Base-by-base conservation (phyloP, 2,113 vertebrate species). In the Corythaeola cristata region DNA sequence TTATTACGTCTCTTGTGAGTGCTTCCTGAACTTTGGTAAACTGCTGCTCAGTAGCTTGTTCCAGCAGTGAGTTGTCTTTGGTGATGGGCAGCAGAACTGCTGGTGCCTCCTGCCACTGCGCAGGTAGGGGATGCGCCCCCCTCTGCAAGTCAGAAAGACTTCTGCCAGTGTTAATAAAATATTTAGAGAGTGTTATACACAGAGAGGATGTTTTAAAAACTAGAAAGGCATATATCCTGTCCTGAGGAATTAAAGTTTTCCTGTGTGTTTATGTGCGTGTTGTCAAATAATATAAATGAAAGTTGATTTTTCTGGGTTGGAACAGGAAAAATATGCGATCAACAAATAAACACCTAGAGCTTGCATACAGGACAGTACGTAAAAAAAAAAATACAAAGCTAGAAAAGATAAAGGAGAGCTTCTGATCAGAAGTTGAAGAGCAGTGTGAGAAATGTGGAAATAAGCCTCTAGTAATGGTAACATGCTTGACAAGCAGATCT, bases 81-180 rank as follows among this genome's bases (percentile, higher is more conserved):
- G 21, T 62, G 75, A 47, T 3, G 11, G 47, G 24, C 45, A 77
- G 33, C 21, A 50, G 71, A 80, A 28, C 39, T 89, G 37, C 58
- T 30, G n/a, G 8, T 77, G 33, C 35, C 58, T 76, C 26, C 45
- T 80, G 55, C 39, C 12, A 9, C 44, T 2, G 0, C 0, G 1
- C 55, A 69, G n/a, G 8, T 32, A 24, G 45, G 53, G 47, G 28
- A 74, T 1, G 0, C 0, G 5, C 28, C 56, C 35, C 24, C 20
- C 64, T 59, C 91, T 37, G 21, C 20, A 59, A 58, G 79, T 53
- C 50, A 60, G 0, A 68, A 44, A 67, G 62, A 35, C 27, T 50
- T 72, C 47, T 73, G 60, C 37, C n/a, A 63, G 14, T 33, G 9
- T 50, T 90, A 84, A 45, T 80, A 60, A 72, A 80, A 81, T 85